phyloP scores from a whole-genome alignment of 2,797 vertebrate species.

The Otolemur crassicaudatus region DNA sequence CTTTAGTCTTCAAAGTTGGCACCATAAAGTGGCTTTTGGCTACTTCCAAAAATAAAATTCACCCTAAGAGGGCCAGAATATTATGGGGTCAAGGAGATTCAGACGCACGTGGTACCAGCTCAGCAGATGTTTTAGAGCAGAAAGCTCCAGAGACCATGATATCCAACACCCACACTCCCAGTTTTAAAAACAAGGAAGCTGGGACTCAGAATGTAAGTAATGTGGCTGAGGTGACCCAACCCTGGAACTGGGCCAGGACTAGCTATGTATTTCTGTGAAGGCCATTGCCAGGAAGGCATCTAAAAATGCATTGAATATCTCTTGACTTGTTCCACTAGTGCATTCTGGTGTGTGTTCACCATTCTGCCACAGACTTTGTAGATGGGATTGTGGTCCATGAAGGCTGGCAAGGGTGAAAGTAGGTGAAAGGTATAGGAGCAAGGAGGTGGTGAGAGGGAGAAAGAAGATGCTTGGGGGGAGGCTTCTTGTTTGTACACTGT shows the following conservation, averaged over 20 bases:
- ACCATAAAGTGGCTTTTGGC: conserved; percentile 63
- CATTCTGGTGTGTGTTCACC: neutral
- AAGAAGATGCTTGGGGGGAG: neutral
- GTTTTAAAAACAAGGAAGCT: neutral
- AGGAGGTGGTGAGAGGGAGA: neutral
- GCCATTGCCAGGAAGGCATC: neutral
- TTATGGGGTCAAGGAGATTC: conserved; percentile 11
- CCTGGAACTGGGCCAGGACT: neutral
- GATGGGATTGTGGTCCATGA: neutral
- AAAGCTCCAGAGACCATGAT: neutral
- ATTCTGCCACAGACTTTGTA: neutral
- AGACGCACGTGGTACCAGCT: neutral
- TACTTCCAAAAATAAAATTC: conserved; percentile 77
- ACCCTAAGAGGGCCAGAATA: neutral
- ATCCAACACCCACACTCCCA: neutral
- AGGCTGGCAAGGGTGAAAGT: neutral
- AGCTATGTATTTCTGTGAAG: neutral
- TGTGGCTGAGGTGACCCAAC: neutral
- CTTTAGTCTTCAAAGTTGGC: conserved; percentile 75
- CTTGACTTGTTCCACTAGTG: neutral
- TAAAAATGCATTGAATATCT: neutral
- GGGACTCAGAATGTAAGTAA: neutral
- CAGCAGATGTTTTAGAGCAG: conserved; percentile 20
- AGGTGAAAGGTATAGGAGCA: neutral
- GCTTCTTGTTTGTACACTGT: neutral